Conservation (phyloP, 2,797 vertebrate species). For the Anableps anableps region DNA sequence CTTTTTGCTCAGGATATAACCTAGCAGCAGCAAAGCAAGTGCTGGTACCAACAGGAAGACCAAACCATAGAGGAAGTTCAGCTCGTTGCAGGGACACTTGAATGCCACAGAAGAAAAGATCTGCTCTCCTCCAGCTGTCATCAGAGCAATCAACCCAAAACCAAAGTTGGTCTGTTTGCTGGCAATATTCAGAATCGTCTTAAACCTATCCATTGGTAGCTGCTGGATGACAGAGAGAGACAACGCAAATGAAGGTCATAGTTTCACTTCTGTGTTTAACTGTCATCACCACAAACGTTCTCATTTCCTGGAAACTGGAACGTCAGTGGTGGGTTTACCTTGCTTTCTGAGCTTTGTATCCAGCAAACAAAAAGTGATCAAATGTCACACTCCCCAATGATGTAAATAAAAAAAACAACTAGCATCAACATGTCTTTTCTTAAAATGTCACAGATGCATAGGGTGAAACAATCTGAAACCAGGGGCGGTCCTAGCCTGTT, state of each 20-base stretch:
- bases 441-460: not conserved
- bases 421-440: not conserved
- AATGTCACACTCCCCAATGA: not conserved
- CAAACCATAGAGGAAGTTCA: slow-evolving; percentile 77
- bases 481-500: too few species aligned
- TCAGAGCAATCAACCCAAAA: slow-evolving; percentile 73
- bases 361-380: not conserved
- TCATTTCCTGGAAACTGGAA: not conserved
- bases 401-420: not conserved
- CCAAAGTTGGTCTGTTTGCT: slow-evolving; percentile 60
- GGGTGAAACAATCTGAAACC: not conserved
- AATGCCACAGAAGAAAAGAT: slow-evolving; percentile 81
- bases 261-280: slow-evolving; percentile 31
- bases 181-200: slow-evolving; percentile 40
- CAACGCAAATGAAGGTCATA: not conserved
- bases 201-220: slow-evolving; percentile 75
- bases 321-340: not conserved
- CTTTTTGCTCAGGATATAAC: slow-evolving; percentile 69
- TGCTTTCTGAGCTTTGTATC: not conserved
- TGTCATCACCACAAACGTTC: not conserved
- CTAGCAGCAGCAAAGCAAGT: slow-evolving; percentile 77
- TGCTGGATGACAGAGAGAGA: not conserved
- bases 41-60: slow-evolving; percentile 84
- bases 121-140: slow-evolving; percentile 78
- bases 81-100: slow-evolving; percentile 82